Percentiles rank a stretch among this genome's conserved stretches.
These are phyloP conservation scores for Gymnogyps californianus DNA, from an alignment of 2,113 vertebrate genomes.

Conservation along the genomic window DNA sequence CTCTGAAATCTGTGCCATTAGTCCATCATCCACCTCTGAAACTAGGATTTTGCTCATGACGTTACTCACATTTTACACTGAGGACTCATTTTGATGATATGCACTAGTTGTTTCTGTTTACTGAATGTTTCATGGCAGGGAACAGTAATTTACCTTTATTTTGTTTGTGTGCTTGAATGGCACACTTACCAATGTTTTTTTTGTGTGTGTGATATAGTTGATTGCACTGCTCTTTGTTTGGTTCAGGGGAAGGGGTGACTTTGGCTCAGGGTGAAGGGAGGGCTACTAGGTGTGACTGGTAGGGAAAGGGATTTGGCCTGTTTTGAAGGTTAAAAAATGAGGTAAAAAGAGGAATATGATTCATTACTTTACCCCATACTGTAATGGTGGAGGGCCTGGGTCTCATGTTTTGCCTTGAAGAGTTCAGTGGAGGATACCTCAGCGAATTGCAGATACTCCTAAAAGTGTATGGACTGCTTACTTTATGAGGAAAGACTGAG, in stretches of 20 bases:
- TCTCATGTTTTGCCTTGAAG: background rate
- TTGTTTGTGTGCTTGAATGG: background rate
- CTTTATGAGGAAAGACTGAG: background rate
- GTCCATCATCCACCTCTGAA: background rate
- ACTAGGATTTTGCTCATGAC: background rate
- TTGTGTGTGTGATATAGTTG: background rate
- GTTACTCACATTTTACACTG: background rate
- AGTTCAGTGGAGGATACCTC: background rate
- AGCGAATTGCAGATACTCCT: background rate
- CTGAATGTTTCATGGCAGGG: background rate
- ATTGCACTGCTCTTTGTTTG: background rate
- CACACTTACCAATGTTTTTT: fast-evolving
- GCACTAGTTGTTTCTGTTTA: background rate
- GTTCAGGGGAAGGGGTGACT: background rate
- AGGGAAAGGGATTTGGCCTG: background rate
- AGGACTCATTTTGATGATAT: background rate
- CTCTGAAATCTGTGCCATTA: background rate
- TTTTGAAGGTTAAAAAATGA: background rate
- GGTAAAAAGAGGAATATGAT: background rate
- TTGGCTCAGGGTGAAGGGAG: background rate
- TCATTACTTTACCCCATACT: background rate
- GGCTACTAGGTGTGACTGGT: background rate
- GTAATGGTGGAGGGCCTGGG: background rate
- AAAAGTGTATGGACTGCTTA: background rate
- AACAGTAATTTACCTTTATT: background rate